phyloP scores from a whole-genome alignment of 2,113 vertebrate species.

The Tragelaphus buxtoni region DNA sequence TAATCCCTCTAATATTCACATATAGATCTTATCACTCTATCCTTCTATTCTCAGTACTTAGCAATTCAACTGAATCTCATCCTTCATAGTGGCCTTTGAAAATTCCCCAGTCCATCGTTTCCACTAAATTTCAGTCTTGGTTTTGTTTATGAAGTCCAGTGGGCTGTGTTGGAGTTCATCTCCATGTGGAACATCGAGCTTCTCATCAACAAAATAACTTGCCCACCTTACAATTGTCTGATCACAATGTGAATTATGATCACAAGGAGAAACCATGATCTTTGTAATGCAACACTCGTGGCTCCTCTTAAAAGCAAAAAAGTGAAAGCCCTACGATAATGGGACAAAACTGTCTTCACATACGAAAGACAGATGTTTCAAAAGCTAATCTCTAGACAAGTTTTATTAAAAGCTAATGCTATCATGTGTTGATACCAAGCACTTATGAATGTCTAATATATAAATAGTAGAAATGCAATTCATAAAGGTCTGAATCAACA shows the following conservation, averaged over 20 bases:
- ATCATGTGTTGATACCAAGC: neutral
- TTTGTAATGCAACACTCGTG: neutral
- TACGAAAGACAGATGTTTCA: neutral
- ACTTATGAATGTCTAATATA: neutral
- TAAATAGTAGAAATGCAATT: neutral
- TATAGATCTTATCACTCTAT: neutral
- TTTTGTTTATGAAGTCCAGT: conserved; percentile 3
- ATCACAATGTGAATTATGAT: neutral
- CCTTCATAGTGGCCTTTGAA: neutral
- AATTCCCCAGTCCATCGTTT: neutral
- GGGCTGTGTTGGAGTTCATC: neutral
- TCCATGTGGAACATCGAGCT: neutral
- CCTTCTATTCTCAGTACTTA: neutral
- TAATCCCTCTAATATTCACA: neutral
- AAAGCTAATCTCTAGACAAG: neutral
- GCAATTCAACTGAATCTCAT: neutral
- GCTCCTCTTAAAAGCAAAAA: neutral
- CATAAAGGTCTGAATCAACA: neutral
- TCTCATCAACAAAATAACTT: neutral
- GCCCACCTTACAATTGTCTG: neutral
- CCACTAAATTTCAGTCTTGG: neutral
- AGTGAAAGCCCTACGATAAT: neutral
- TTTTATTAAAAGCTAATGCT: neutral
- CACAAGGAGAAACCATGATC: neutral
- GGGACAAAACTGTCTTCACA: neutral